phyloP scores from a whole-genome alignment of 1,140 invertebrate species.

The Melipona quadrifasciata region DNA sequence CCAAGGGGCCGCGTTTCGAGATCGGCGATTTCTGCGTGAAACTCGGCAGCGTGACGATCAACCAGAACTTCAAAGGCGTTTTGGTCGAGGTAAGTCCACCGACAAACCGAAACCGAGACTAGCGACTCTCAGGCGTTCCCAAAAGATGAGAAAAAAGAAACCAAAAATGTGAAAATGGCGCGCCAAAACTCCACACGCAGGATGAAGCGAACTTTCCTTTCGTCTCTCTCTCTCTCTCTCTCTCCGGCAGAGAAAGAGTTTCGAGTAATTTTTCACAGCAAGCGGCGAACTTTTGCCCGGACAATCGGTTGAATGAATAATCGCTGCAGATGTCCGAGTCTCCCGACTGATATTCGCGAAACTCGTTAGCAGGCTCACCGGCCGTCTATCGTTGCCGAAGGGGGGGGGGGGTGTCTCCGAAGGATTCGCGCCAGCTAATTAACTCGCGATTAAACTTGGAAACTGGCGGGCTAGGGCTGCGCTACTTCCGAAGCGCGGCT shows the following conservation, averaged over 20 bases:
- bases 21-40: slow-evolving; percentile 97
- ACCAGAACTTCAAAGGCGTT: slow-evolving; percentile 96
- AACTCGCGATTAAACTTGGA: slow-evolving; percentile 44
- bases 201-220: no score
- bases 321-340: slow-evolving; percentile 34
- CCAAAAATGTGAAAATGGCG: no score
- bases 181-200: no score
- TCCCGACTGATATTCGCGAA: slow-evolving; percentile 37
- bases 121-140: not conserved
- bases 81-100: slow-evolving; percentile 89
- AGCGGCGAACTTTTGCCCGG: not conserved
- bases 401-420: not conserved
- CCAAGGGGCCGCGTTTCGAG: slow-evolving; percentile 95
- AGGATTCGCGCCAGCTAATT: slow-evolving; percentile 22
- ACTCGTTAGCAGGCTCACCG: slow-evolving; percentile 4
- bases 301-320: slow-evolving; percentile 49
- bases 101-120: not conserved
- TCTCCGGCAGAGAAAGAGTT: not conserved
- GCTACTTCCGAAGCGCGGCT: slow-evolving; percentile 37
- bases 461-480: not conserved
- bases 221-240: no score
- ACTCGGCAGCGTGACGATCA: slow-evolving; percentile 95
- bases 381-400: not conserved
- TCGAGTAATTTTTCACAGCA: not conserved
- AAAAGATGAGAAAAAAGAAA: not conserved